Evolutionary conservation across 2,113 vertebrate genomes (phyloP), one percentile per base, ranked within the genome.

Genomic region (Choloepus hoffmanni): DNA sequence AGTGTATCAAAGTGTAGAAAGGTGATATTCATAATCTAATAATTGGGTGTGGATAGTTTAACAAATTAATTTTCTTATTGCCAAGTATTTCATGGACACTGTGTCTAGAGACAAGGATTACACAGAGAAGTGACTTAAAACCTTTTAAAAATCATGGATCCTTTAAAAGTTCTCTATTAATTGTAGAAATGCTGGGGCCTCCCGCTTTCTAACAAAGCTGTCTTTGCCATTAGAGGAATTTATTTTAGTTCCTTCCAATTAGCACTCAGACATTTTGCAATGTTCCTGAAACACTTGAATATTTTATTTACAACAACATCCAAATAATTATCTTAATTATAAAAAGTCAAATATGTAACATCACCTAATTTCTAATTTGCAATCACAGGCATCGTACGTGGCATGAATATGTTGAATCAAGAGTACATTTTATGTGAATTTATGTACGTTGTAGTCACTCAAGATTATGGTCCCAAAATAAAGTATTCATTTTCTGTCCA

Each of bases 251-350:
- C 28, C 33, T 82, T 86, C 53, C 67, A 72, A 76, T 43, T 90
- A 43, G 48, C 50, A 92, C 74, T 89, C 68, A 68, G 63, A 65
- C 40, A 60, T 16, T 85, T 95, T 89, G 48, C 36, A 84, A 90
- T 18, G 94, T 68, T 82, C 30, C 79, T 85, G 84, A 93, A 97
- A 95, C 73, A 90, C 33, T 55, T 92, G 48, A 89, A 85, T 92
- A 90, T 94, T 97, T 82, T 95, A 94, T 95, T 96, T 95, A 94
- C 28, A 85, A 33, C 30, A 50, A 74, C 48, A 95, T 82, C 26
- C 62, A 93, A 91, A 73, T 88, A 78, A 96, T 95, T 92, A 92
- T 74, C 72, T 92, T 85, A 95, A 93, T 93, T 91, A 85, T 1
- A 91, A 93, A 95, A 94, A 84, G 36, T 91, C 19, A 85, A 89